Evolutionary conservation across 2,113 vertebrate genomes (phyloP).

Genomic region (Zapus hudsonius): DNA sequence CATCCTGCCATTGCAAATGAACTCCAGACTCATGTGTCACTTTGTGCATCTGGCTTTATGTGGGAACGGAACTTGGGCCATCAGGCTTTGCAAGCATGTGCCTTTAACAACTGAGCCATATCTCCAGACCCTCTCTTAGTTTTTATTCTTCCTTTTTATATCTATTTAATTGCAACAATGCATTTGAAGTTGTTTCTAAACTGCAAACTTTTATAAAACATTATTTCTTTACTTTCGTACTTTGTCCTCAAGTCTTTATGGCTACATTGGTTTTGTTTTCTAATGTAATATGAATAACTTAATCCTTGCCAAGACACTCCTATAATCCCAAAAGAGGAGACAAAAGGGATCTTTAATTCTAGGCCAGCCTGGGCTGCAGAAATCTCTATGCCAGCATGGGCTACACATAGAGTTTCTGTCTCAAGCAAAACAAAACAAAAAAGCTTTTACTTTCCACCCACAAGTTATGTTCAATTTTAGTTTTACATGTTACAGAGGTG

Average conservation of each 20-base stretch:
- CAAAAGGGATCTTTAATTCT: neutral
- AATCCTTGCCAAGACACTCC: neutral
- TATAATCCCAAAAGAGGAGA: neutral
- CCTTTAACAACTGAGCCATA: no score
- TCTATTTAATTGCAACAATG: conserved; percentile 15
- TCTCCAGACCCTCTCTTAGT: no score
- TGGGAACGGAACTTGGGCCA: no score
- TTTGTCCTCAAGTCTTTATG: neutral
- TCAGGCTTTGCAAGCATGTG: no score
- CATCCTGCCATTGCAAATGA: no score
- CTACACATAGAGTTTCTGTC: neutral
- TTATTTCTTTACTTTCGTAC: neutral
- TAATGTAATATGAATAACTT: neutral
- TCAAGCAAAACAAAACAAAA: neutral
- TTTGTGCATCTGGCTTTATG: no score
- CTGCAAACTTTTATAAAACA: neutral
- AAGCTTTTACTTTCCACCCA: neutral
- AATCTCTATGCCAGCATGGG: neutral
- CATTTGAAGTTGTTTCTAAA: conserved; percentile 40
- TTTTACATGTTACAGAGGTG: neutral
- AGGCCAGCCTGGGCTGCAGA: neutral
- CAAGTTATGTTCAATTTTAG: neutral
- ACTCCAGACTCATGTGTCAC: no score
- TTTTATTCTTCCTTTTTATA: neutral
- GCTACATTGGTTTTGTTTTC: neutral